Evolutionary conservation across 2,113 vertebrate species (phyloP), one percentile per base, ranked within the genome.

Genomic region (Telmatochromis brachygnathus): DNA sequence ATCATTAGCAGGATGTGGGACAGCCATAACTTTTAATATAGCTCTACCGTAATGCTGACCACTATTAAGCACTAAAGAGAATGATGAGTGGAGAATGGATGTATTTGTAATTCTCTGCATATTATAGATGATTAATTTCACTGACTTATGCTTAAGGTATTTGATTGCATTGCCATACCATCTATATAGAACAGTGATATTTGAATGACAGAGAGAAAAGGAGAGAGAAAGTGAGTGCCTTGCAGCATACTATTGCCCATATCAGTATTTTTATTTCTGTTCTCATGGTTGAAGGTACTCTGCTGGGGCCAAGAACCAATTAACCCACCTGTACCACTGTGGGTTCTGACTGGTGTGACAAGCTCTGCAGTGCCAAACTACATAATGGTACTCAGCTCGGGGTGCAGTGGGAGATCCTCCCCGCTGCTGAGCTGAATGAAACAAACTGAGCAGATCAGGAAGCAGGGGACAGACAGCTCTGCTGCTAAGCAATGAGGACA

Each of bases 281-380:
- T 4, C 54, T 70, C 5, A 2, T 53, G 39, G 56, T 79, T 89
- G 33, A 81, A 81, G 79, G 65, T 85, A 62, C 79, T 92, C 85
- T 56, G 68, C 53, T 3, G 21, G 62, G 45, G 91, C 87, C 90
- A 70, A 82, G 82, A 91, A 90, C 87, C 92, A 92, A 94, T 94
- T 92, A 94, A 94, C 94, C 89, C 90, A 42, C 60, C 65, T 55
- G 84, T 68, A 83, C 81, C 91, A n/a, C 33, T 23, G 86, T 30
- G 79, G 81, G 47, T 23, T 82, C 77, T 73, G 79, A 89, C 86
- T 75, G 85, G 35, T 73, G 79, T 85, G 88, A 90, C 88, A 65
- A 84, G 89, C 88, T 62, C 82, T 17, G 88, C 26, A 13, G 85
- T 84, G 89, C 84, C 88, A 89, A 77, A 85, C 80, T 62, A 84